phyloP scores from a whole-genome alignment of 2,888 invertebrate species.

The Volucella inflata region DNA sequence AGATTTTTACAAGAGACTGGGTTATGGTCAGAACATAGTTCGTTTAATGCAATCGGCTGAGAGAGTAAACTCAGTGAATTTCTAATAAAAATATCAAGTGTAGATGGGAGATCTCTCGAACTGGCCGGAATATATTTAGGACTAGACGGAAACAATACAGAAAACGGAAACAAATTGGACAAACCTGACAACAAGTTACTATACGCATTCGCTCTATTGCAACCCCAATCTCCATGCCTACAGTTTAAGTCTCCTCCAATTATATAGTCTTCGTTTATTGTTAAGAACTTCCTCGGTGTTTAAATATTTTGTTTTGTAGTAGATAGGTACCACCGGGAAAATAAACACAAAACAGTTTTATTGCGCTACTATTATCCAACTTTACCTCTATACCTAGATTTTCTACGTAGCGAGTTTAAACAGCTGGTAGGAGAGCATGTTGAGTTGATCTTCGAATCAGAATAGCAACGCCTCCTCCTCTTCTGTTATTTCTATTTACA shows the following conservation, averaged over 20 bases:
- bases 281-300: conserved; percentile 8
- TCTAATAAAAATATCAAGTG: neutral
- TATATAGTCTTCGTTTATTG: neutral
- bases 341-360: conserved; percentile 21
- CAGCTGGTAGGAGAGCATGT: conserved; percentile 12
- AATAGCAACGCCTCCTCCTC: conserved; percentile 41
- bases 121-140: no score
- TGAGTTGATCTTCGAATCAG: conserved; percentile 37
- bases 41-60: neutral
- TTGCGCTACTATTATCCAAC: neutral
- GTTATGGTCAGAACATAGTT: no score
- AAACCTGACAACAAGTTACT: no score
- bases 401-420: conserved; percentile 13
- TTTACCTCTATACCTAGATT: conserved; percentile 19
- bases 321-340: conserved; percentile 3
- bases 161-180: conserved; percentile 5
- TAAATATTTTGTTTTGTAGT: neutral
- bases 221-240: conserved; percentile 32
- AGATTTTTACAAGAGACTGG: no score
- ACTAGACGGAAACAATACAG: neutral
- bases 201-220: neutral
- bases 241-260: conserved; percentile 41
- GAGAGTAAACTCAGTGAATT: neutral
- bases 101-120: conserved; percentile 5
- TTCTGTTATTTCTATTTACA: conserved; percentile 16